Evolutionary conservation across 2,113 vertebrate species (phyloP).

Genomic region (Athene noctua): DNA sequence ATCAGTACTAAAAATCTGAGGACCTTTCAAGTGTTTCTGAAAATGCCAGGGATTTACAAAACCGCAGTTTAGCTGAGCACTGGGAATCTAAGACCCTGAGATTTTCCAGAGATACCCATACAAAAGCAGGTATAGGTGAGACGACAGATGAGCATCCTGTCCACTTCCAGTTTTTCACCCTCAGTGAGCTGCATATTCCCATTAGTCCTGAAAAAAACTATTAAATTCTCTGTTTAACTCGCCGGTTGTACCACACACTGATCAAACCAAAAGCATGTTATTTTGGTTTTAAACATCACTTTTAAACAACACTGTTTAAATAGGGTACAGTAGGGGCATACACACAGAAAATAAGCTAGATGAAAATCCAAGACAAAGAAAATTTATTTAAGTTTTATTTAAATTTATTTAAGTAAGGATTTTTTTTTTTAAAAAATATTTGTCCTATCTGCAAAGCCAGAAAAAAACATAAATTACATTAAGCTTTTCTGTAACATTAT

Average conservation of each 20-base stretch:
- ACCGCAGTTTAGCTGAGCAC: background rate
- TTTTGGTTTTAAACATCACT: background rate
- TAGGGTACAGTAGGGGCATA: background rate
- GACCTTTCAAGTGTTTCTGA: background rate
- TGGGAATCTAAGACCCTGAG: background rate
- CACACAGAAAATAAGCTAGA: background rate
- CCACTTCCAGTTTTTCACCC: background rate
- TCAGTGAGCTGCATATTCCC: background rate
- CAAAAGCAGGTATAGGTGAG: background rate
- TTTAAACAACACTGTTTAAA: background rate
- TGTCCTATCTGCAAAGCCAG: background rate
- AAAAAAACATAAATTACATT: background rate
- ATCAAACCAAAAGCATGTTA: background rate
- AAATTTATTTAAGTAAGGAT: background rate
- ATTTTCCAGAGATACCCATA: background rate
- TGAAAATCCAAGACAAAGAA: background rate
- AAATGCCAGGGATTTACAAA: background rate
- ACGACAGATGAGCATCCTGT: background rate
- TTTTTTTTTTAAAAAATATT: background rate
- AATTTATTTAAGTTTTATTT: background rate
- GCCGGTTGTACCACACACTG: background rate
- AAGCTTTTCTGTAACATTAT: conserved; percentile 9
- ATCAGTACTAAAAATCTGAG: background rate
- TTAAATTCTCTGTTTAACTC: background rate
- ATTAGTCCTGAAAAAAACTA: background rate